Percentiles rank a stretch among this genome's conserved stretches.
These are phyloP conservation scores for Lepeophtheirus nordmannii DNA, from an alignment of 2,888 invertebrate species.

Conservation along the genomic window DNA sequence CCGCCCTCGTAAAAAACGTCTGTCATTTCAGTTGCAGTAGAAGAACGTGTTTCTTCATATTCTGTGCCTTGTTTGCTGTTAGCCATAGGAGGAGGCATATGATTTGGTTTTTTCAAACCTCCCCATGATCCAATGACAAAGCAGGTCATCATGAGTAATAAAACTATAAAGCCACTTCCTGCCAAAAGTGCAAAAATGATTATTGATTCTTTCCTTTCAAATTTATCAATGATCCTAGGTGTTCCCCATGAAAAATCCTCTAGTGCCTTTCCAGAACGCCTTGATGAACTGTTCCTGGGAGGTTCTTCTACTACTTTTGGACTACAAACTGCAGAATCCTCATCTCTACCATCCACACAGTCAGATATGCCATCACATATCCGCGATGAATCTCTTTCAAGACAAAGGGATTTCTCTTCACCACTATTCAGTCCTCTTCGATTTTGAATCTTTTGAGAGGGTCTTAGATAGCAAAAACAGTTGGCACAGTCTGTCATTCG, in stretches of 20 bases:
- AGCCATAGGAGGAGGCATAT: background rate
- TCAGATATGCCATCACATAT: constrained; percentile 15
- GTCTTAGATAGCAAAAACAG: constrained; percentile 3
- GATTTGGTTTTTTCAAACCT: background rate
- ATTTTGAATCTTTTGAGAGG: background rate
- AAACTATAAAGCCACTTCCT: constrained; percentile 1
- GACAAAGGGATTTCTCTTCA: background rate
- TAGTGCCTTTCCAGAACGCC: background rate
- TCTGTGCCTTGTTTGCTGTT: background rate
- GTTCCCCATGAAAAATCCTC: background rate
- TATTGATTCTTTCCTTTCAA: background rate
- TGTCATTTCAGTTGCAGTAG: background rate
- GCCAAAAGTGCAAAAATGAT: constrained; percentile 9
- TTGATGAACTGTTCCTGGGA: background rate
- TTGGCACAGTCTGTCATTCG: constrained; percentile 5
- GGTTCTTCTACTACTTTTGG: background rate
- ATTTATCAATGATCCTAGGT: background rate
- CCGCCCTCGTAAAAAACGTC: background rate
- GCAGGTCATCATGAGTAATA: background rate
- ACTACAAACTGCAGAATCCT: background rate
- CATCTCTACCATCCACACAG: constrained; percentile 8
- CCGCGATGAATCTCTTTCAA: background rate
- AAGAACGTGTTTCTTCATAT: background rate
- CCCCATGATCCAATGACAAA: constrained; percentile 5
- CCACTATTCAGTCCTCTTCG: background rate